Base-by-base conservation (phyloP, 2,888 invertebrate species). In the Stomorhina lunata region DNA sequence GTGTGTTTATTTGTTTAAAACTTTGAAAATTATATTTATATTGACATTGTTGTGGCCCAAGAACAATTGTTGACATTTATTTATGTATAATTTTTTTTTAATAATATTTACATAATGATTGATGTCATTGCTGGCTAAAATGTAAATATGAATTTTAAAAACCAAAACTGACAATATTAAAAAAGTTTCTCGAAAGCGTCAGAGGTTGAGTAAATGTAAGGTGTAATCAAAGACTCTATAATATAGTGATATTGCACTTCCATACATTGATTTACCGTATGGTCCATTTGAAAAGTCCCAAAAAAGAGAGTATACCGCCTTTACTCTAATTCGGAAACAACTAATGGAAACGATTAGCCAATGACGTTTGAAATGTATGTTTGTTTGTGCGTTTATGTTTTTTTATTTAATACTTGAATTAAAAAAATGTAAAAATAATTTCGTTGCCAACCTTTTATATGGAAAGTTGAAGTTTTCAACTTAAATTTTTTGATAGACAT, bases 41-140 rank as follows among this genome's bases (percentile, higher is more conserved):
- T 79, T 75, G 79, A 66, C 75, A 59, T 75, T 69, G 78, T 71
- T 79, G 78, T 45, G 78, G 69, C 69, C 48, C 59, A 63, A 65
- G 40, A 75, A 76, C 63, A 63, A 55, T 57, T 81, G 75, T 75
- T 78, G 78, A 78, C 65, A 65, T 53, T 81, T 72, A 55, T 55
- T 68, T 66, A 63, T 55, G 48, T n/a, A n/a, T n/a, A n/a, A n/a
- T n/a, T n/a, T n/a, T n/a, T 22, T 68, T 77, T 68, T 55, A 78
- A 61, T 68, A 81, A 81, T 78, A 81, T 81, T 81, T 73, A 45
- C 77, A 63, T 45, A 78, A 53, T 66, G 80, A 73, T 73, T 61
- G 73, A 80, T 80, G 73, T 73, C 73, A 61, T 59, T 71, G 34
- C 17, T 48, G 53, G 25, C 69, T 45, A n/a, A n/a, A n/a, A n/a